These are phyloP conservation scores for Acleris holmiana DNA, from an alignment of 2,888 invertebrate species.

Conservation along the genomic window DNA sequence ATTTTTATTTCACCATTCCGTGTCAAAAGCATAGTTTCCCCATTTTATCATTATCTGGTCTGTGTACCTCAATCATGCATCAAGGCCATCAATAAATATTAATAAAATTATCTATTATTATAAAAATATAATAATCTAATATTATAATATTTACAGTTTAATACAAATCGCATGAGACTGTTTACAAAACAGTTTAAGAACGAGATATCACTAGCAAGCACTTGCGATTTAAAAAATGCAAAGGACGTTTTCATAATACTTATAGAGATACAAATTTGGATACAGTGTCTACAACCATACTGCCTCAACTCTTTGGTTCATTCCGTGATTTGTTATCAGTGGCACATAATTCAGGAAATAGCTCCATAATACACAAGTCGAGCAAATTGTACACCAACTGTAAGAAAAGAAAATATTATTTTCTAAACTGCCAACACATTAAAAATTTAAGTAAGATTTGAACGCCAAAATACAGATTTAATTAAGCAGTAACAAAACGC, in stretches of 20 bases:
- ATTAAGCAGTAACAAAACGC: too few relatives aligned
- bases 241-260: conserved; percentile 37
- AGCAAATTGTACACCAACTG: conserved; percentile 91
- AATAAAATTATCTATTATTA: conserved; percentile 53
- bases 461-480: too few relatives aligned
- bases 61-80: conserved; percentile 36
- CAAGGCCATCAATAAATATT: conserved; percentile 45
- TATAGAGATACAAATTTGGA: conserved; percentile 30
- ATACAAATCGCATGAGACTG: conserved; percentile 47
- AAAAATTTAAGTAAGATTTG: too few relatives aligned
- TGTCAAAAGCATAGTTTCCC: conserved; percentile 59
- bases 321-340: conserved; percentile 42
- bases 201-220: conserved; percentile 36
- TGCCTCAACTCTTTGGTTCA: conserved; percentile 63
- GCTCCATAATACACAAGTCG: conserved; percentile 89
- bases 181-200: conserved; percentile 19
- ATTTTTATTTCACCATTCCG: conserved; percentile 57
- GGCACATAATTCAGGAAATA: conserved; percentile 88
- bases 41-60: conserved; percentile 40
- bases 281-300: conserved; percentile 19
- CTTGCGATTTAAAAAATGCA: conserved; percentile 49
- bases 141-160: conserved; percentile 59
- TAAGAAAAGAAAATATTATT: conserved; percentile 46
- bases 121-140: conserved; percentile 64
- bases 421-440: background rate